These are phyloP conservation scores for Microtus richardsoni DNA, from an alignment of 2,113 vertebrate species.

Conservation along the genomic window DNA sequence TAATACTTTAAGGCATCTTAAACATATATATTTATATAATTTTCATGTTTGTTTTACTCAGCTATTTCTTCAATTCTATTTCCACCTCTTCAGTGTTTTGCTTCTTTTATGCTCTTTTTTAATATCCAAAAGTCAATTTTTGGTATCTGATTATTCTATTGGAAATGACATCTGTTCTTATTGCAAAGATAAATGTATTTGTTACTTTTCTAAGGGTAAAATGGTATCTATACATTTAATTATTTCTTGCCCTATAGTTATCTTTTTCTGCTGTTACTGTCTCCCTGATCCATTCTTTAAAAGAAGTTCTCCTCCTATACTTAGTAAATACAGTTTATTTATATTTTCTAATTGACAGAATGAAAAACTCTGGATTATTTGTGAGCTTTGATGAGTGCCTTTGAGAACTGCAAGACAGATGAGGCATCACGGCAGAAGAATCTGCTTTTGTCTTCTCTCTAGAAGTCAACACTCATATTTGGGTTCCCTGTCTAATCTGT, in stretches of 20 bases:
- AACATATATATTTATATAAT: background rate
- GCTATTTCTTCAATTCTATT: background rate
- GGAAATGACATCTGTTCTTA: background rate
- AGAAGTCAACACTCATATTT: background rate
- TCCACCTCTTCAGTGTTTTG: background rate
- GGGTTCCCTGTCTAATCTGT: background rate
- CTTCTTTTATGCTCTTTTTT: background rate
- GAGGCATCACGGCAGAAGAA: background rate
- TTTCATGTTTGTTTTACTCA: slow-evolving; percentile 17
- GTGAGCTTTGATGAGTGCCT: background rate
- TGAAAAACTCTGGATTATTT: background rate
- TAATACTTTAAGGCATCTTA: slow-evolving; percentile 19
- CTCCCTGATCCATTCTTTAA: background rate
- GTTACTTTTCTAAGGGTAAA: slow-evolving; percentile 6
- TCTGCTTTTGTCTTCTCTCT: background rate
- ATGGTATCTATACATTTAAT: background rate
- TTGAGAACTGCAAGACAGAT: background rate
- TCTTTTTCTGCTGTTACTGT: background rate
- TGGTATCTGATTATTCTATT: background rate
- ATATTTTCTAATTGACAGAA: slow-evolving; percentile 1
- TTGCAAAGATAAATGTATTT: background rate
- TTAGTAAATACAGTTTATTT: background rate
- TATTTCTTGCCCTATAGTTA: background rate
- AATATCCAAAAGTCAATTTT: background rate
- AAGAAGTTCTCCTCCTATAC: background rate